A percentile compares a stretch with the other conserved stretches of the same genome.
phyloP scores from a whole-genome alignment of 2,113 vertebrate genomes.

The Ibidorhyncha struthersii region DNA sequence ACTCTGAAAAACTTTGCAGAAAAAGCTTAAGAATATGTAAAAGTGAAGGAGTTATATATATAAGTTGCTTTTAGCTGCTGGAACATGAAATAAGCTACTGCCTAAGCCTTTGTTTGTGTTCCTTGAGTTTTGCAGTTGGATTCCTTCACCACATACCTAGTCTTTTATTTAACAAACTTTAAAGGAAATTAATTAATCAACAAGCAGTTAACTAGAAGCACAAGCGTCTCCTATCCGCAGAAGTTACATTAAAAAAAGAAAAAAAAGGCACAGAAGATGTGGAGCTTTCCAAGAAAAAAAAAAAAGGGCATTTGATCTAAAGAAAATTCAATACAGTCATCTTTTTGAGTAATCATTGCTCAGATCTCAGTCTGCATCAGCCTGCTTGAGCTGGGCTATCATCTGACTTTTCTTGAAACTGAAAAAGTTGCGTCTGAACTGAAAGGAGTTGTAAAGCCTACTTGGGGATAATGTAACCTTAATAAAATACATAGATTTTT shows the following conservation, averaged over 20 bases:
- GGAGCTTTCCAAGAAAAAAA: not conserved
- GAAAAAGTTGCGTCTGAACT: not conserved
- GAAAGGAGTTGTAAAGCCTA: not conserved
- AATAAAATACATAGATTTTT: not conserved
- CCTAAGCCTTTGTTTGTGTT: not conserved
- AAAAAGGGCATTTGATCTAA: not conserved
- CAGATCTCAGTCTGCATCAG: not conserved
- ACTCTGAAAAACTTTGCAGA: not conserved
- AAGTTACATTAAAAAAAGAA: not conserved
- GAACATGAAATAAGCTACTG: not conserved
- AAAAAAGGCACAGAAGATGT: not conserved
- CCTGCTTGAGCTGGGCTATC: not conserved
- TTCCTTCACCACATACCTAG: not conserved
- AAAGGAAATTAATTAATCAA: not conserved
- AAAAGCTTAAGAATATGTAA: not conserved
- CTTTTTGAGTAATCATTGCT: not conserved
- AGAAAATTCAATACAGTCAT: not conserved
- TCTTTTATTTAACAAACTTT: not conserved
- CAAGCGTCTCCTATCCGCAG: not conserved
- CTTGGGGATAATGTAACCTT: not conserved
- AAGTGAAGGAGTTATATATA: not conserved
- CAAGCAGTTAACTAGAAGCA: not conserved
- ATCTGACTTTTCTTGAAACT: not conserved
- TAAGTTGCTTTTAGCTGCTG: not conserved
- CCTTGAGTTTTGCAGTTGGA: not conserved